Evolutionary conservation across 2,888 invertebrate species (phyloP).

Genomic region (Ormia ochracea): DNA sequence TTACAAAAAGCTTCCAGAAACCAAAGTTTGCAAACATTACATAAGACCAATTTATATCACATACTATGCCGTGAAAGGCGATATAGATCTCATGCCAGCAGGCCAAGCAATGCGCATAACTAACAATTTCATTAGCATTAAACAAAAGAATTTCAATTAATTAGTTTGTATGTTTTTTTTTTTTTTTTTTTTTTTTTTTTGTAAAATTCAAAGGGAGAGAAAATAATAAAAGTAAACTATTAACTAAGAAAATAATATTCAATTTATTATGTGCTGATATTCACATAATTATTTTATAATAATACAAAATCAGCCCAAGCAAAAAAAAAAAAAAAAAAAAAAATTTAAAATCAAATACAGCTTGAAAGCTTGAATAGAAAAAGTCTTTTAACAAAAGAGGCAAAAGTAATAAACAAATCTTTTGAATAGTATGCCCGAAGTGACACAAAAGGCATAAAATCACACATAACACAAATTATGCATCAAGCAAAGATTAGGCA

Average conservation of each 20-base stretch:
- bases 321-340: no score
- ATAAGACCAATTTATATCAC: no score
- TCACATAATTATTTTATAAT: slow-evolving; percentile 33
- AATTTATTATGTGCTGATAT: neutral
- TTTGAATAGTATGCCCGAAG: neutral
- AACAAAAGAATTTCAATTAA: slow-evolving; percentile 7
- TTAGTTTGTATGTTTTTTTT: neutral
- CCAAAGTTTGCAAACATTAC: no score
- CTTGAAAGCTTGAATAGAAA: neutral
- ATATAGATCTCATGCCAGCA: neutral
- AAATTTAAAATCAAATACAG: no score
- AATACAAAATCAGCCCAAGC: no score
- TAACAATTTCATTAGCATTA: neutral
- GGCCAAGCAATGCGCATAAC: neutral
- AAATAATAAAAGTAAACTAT: neutral
- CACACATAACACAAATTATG: slow-evolving; percentile 25
- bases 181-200: neutral
- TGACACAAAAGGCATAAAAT: slow-evolving; percentile 21
- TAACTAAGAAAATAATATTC: neutral
- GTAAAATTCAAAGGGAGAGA: neutral
- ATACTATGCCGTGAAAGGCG: no score
- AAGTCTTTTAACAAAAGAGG: neutral
- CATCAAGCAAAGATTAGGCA: slow-evolving; percentile 30
- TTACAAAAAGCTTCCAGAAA: no score
- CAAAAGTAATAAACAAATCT: slow-evolving; percentile 9